Evolutionary conservation across 2,113 vertebrate genomes (phyloP).

Genomic region (Microtus oregoni): DNA sequence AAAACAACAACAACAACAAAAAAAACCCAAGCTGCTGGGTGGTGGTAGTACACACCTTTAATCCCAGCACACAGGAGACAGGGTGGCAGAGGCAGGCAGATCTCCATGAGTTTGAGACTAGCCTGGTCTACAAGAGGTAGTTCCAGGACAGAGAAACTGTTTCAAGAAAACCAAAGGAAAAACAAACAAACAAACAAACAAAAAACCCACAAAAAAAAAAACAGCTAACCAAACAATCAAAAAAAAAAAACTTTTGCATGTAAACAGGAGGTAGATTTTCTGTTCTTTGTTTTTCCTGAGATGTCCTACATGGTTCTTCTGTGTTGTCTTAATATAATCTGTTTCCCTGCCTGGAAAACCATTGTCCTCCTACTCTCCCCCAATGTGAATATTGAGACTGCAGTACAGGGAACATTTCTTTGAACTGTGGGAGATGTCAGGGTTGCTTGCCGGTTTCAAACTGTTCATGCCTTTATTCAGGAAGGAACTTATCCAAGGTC

Average conservation of each 20-base stretch:
- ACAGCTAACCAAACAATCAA: too few species aligned
- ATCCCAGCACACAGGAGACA: too few species aligned
- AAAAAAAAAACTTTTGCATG: not conserved
- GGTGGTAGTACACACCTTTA: too few species aligned
- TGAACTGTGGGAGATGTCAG: not conserved
- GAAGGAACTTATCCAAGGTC: not conserved
- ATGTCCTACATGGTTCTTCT: not conserved
- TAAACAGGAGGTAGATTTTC: not conserved
- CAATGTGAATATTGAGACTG: not conserved
- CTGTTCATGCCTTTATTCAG: not conserved
- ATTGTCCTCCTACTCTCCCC: not conserved
- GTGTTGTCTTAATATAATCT: not conserved
- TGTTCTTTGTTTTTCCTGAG: not conserved
- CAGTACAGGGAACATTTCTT: not conserved
- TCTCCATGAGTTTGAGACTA: too few species aligned
- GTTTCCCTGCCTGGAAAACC: not conserved
- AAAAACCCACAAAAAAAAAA: not conserved
- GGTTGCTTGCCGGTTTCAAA: not conserved
- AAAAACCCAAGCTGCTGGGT: too few species aligned
- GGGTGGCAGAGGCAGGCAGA: too few species aligned
- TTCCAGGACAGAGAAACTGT: too few species aligned
- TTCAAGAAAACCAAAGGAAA: too few species aligned
- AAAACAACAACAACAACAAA: too few species aligned
- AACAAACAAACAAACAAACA: too few species aligned
- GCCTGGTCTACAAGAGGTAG: too few species aligned